phyloP scores from a whole-genome alignment of 2,797 vertebrate species.

The Scolopax bukidnonensis region DNA sequence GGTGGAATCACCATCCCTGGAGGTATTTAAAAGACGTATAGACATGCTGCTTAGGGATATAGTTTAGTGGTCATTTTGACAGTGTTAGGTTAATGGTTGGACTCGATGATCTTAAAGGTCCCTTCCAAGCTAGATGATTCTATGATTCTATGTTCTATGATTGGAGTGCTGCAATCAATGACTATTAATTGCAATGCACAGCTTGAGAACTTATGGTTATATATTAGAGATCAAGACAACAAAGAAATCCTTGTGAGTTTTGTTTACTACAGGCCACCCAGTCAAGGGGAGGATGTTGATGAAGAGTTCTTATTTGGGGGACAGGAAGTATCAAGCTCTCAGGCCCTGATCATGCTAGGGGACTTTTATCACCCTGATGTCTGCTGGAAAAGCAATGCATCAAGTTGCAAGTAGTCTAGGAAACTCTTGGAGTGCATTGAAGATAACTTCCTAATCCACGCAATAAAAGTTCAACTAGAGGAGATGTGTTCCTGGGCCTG shows the following conservation, averaged over 20 bases:
- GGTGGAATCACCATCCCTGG: background rate
- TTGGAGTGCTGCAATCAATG: background rate
- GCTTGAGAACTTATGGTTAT: background rate
- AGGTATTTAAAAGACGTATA: background rate
- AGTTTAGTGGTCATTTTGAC: background rate
- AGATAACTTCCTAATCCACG: background rate
- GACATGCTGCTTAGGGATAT: background rate
- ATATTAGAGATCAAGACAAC: background rate
- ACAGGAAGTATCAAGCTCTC: background rate
- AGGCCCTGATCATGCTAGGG: background rate
- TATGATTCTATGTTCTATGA: background rate
- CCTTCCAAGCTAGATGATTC: background rate
- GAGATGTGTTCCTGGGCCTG: background rate
- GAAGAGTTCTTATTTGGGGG: background rate
- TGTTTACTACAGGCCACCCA: background rate
- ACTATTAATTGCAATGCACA: background rate
- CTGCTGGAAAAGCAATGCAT: background rate
- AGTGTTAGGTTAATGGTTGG: background rate
- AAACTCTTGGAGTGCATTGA: background rate
- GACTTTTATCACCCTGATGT: background rate
- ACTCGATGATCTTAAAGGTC: background rate
- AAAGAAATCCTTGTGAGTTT: fast-evolving
- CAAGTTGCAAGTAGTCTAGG: background rate
- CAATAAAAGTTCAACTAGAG: background rate
- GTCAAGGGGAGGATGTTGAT: background rate